A percentile compares a stretch with the other conserved stretches of the same genome.
Conservation (phyloP, 2,797 vertebrate species). For the Orestias chungarensis region DNA sequence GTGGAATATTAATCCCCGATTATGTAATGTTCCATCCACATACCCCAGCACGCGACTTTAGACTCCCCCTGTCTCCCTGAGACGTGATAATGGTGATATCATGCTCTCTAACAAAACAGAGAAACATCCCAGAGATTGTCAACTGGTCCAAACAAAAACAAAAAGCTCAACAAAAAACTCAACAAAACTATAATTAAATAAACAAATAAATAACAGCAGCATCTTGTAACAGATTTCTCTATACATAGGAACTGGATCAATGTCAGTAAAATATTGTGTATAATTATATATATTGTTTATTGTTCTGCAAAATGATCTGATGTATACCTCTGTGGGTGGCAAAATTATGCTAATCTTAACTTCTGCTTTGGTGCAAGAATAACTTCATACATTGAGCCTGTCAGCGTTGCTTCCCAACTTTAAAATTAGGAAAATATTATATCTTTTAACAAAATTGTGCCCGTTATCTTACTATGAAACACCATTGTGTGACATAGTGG, state of each 20-base stretch:
- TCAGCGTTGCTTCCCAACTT: not conserved
- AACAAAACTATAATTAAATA: too few relatives aligned
- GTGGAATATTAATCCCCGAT: constrained; percentile 76
- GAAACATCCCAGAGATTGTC: constrained; percentile 21
- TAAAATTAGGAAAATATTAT: not conserved
- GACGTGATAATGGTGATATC: constrained; percentile 41
- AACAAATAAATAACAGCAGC: not conserved
- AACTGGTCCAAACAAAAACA: not conserved
- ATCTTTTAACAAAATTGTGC: not conserved
- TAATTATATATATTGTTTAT: not conserved
- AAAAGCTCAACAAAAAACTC: too few relatives aligned
- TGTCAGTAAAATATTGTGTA: too few relatives aligned
- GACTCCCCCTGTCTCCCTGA: constrained; percentile 24
- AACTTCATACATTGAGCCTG: not conserved
- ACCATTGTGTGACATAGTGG: not conserved
- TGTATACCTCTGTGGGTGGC: not conserved
- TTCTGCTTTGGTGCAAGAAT: not conserved
- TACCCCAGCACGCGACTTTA: constrained; percentile 48
- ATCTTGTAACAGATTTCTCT: not conserved
- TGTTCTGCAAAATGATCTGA: not conserved
- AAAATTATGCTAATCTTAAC: not conserved
- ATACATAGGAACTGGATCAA: too few relatives aligned
- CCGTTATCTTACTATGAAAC: not conserved
- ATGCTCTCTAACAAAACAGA: constrained; percentile 22
- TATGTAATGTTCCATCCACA: constrained; percentile 72